These are phyloP conservation scores for Apodemia zela DNA, from an alignment of 2,888 invertebrate species.

Conservation along the genomic window DNA sequence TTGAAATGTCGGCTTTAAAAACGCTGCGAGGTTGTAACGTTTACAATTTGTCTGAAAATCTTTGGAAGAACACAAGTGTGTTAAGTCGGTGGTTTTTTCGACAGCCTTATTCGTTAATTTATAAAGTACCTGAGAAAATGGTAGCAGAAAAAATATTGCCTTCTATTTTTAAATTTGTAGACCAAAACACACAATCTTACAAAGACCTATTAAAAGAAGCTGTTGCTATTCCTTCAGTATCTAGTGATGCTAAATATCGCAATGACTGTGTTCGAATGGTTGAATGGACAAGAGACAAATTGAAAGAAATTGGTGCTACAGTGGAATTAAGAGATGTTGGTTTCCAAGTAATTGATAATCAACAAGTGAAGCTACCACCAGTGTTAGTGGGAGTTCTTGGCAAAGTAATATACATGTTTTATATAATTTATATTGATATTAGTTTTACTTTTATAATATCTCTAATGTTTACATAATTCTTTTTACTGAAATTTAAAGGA, in stretches of 20 bases:
- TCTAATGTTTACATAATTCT: conserved; percentile 6
- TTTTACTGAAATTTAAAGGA: conserved; percentile 67
- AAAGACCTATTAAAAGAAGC: conserved; percentile 90
- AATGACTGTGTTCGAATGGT: conserved; percentile 92
- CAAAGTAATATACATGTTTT: conserved; percentile 62
- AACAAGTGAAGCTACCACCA: conserved; percentile 89
- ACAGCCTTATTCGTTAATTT: conserved; percentile 42
- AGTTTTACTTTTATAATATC: background rate
- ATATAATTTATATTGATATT: conserved; percentile 12
- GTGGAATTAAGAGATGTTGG: conserved; percentile 89
- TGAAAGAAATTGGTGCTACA: conserved; percentile 85
- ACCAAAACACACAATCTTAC: conserved; percentile 87
- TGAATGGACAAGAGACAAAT: conserved; percentile 86
- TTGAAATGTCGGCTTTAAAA: conserved; percentile 35
- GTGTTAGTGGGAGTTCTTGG: conserved; percentile 90
- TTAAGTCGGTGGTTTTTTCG: conserved; percentile 35
- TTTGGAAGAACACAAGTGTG: conserved; percentile 32
- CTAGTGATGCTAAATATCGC: conserved; percentile 91
- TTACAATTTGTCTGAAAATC: conserved; percentile 44
- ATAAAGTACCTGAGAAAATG: conserved; percentile 52
- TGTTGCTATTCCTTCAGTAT: conserved; percentile 97
- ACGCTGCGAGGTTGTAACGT: conserved; percentile 43
- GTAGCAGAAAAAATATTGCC: conserved; percentile 56
- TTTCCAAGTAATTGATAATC: conserved; percentile 86
- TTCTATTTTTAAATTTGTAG: conserved; percentile 85